Base-by-base conservation (phyloP, 2,888 invertebrate species). In the Aspidiotus destructor region DNA sequence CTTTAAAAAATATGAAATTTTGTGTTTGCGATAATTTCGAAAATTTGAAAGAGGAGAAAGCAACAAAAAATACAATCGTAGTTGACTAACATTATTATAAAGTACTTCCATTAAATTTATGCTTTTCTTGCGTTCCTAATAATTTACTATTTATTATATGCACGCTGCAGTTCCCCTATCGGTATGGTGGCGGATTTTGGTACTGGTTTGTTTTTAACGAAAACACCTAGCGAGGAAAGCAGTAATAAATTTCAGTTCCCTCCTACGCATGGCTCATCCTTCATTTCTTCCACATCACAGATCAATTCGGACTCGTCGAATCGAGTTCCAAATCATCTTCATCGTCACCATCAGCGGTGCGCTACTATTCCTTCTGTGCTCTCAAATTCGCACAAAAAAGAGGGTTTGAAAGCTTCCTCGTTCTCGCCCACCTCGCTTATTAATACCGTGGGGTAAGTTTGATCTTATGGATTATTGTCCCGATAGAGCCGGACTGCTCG, bases 161-260 rank as follows among this genome's bases (percentile, higher is more conserved):
- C 40, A 28, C 28, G 28, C 58, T 16, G 13, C 58, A 91, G 91
- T 82, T 92, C 92, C 77, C 92, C 92, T 77, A 91, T 92, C 82
- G 91, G 91, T 84, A 85, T 95, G 84, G 93, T 93, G 80, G 86
- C 83, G 77, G 94, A 94, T 85, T 90, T 95, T 82, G 92, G 94
- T 80, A 89, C 92, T 77, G 93, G 93, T 80, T 84, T 93, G 79
- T 92, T 94, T 84, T 83, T 86, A 80, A 89, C 87, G 84, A 91
- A 91, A 83, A 92, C 91, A 76, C 91, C 91, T 77, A 90, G 90
- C 79, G 92, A 92, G 82, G 91, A 91, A 82, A 62, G 62, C 62
- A 85, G 85, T 79, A 87, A 87, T 78, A 81, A 83, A 79, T 80
- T 81, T 79, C 79, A 79, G 79, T 80, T 80, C 82, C 83, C 76